These are phyloP conservation scores for Idaea dimidiata DNA, from an alignment of 2,888 invertebrate species.

Conservation along the genomic window DNA sequence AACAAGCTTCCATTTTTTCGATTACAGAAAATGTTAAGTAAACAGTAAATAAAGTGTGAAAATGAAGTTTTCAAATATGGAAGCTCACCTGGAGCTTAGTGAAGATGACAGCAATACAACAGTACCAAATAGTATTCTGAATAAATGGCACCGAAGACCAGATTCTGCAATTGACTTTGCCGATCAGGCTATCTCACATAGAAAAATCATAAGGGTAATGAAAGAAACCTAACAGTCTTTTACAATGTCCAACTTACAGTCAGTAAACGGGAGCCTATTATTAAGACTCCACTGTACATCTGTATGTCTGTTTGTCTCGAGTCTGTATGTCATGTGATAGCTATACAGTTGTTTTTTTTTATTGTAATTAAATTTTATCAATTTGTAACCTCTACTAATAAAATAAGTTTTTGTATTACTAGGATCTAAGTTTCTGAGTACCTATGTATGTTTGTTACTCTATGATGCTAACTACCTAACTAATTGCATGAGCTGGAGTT, in stretches of 20 bases:
- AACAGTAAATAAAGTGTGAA: slow-evolving; percentile 5
- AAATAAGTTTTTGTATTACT: too few species aligned
- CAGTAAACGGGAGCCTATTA: too few species aligned
- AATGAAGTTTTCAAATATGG: slow-evolving; percentile 27
- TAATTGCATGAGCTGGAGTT: too few species aligned
- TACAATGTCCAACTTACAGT: background rate
- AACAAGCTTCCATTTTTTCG: too few species aligned
- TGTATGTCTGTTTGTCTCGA: too few species aligned
- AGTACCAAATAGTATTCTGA: slow-evolving; percentile 26
- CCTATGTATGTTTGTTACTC: too few species aligned
- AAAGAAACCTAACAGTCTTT: background rate
- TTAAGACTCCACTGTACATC: too few species aligned
- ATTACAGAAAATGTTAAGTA: background rate
- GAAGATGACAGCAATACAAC: slow-evolving; percentile 24
- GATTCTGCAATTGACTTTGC: slow-evolving; percentile 25
- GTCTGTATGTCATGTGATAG: too few species aligned
- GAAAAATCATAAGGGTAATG: slow-evolving; percentile 64
- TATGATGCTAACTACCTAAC: too few species aligned
- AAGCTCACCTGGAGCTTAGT: slow-evolving; percentile 30
- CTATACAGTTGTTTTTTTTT: too few species aligned
- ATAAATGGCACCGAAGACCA: slow-evolving; percentile 26
- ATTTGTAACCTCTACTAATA: too few species aligned
- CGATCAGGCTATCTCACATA: slow-evolving; percentile 52
- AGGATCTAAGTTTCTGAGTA: too few species aligned
- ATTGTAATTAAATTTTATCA: background rate